A percentile compares a stretch with the other conserved stretches of the same genome.
Conservation (phyloP, 2,888 invertebrate species). For the Mechanitis mazaeus region DNA sequence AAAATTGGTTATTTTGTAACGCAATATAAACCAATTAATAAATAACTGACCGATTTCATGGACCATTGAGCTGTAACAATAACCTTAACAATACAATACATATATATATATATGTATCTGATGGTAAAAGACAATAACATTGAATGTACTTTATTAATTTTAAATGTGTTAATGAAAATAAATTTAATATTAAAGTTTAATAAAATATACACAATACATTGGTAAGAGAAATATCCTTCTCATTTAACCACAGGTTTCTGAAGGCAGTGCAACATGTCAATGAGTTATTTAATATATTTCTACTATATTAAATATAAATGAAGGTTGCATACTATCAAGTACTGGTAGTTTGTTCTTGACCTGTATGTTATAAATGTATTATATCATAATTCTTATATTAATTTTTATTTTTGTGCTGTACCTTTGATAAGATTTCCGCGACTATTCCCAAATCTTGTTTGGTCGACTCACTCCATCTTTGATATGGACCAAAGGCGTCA, state of each 20-base stretch:
- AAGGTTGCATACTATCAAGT: background rate
- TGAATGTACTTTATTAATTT: too few relatives aligned
- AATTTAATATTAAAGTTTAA: too few relatives aligned
- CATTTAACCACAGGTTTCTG: conserved; percentile 1
- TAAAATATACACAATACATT: too few relatives aligned
- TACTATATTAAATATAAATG: background rate
- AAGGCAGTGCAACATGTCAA: background rate
- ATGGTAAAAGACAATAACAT: too few relatives aligned
- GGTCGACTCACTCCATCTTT: conserved; percentile 55
- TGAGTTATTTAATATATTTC: background rate
- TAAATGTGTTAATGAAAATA: too few relatives aligned
- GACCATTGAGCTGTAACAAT: too few relatives aligned
- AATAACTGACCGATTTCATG: too few relatives aligned
- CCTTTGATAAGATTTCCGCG: conserved; percentile 46
- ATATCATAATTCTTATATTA: background rate
- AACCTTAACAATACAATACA: too few relatives aligned
- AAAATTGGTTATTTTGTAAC: too few relatives aligned
- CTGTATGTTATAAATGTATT: background rate
- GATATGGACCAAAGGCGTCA: conserved; percentile 62
- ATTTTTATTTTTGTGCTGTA: conserved; percentile 12
- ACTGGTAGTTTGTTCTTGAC: background rate
- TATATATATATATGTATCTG: too few relatives aligned
- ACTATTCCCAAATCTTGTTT: conserved; percentile 59
- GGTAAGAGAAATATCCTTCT: background rate
- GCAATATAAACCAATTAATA: too few relatives aligned